Evolutionary conservation across 2,797 vertebrate genomes (phyloP).

Genomic region (Poeciliopsis turneri): DNA sequence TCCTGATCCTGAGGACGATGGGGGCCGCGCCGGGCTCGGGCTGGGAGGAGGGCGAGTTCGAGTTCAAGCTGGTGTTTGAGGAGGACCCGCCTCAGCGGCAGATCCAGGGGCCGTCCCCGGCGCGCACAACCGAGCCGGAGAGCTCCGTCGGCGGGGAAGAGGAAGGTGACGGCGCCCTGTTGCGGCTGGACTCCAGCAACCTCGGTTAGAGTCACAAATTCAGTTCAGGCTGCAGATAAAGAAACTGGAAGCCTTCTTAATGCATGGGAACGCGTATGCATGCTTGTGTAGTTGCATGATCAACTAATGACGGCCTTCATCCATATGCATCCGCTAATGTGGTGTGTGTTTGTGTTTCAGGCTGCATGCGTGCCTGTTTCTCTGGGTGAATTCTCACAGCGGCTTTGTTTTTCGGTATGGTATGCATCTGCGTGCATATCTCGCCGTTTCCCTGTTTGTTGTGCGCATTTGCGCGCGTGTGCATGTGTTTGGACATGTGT

Average conservation of each 20-base stretch:
- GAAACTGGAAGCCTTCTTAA: slow-evolving; percentile 1
- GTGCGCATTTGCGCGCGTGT: slow-evolving; percentile 41
- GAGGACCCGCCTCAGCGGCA: slow-evolving; percentile 82
- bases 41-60: slow-evolving; percentile 93
- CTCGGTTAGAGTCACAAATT: slow-evolving; percentile 61
- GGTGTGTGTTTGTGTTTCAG: slow-evolving; percentile 24
- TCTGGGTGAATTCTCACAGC: slow-evolving; percentile 47
- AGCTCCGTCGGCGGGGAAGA: slow-evolving; percentile 59
- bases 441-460: slow-evolving; percentile 12
- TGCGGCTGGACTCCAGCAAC: slow-evolving; percentile 62
- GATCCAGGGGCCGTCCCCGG: slow-evolving; percentile 73
- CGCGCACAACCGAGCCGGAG: slow-evolving; percentile 62
- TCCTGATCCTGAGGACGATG: slow-evolving; percentile 77
- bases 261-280: slow-evolving; percentile 40
- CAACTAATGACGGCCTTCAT: slow-evolving; percentile 15
- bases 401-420: slow-evolving; percentile 42
- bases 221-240: not conserved
- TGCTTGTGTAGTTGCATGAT: slow-evolving; percentile 11
- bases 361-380: slow-evolving; percentile 37
- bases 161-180: slow-evolving; percentile 56
- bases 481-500: slow-evolving; percentile 62
- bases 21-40: slow-evolving; percentile 87
- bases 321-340: slow-evolving; percentile 10
- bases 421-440: slow-evolving; percentile 36
- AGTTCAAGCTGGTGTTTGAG: slow-evolving; percentile 93